These are phyloP conservation scores for Balaenoptera acutorostrata DNA, from an alignment of 2,113 vertebrate genomes.

Conservation along the genomic window DNA sequence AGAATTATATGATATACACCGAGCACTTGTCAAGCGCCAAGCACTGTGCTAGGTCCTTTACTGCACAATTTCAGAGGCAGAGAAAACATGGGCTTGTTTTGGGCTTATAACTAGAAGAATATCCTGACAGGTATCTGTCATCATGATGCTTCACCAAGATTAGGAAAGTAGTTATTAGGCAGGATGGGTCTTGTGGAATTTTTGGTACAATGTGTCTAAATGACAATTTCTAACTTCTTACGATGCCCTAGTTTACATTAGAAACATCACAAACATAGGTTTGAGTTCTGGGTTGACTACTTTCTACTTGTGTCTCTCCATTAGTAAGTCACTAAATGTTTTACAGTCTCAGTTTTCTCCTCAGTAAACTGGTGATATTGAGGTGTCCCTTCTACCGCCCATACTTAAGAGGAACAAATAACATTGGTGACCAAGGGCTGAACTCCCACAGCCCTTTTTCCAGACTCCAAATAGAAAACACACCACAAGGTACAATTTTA, in stretches of 20 bases:
- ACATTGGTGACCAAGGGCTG: background rate
- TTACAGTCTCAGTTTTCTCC: background rate
- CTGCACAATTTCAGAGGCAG: background rate
- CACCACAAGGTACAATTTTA: background rate
- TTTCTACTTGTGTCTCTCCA: background rate
- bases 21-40: background rate
- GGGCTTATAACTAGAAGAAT: background rate
- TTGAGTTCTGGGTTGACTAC: background rate
- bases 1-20: background rate
- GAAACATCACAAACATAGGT: background rate
- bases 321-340: background rate
- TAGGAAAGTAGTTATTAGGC: background rate
- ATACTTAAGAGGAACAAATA: background rate
- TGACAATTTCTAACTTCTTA: background rate
- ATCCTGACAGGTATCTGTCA: background rate
- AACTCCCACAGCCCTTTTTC: background rate
- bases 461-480: background rate
- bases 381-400: background rate
- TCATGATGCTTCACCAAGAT: background rate
- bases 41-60: rapidly evolving
- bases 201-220: background rate
- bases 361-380: background rate
- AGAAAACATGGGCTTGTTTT: background rate
- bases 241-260: background rate
- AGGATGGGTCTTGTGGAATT: background rate